Conservation (phyloP, 2,797 vertebrate species). For the Microchirus variegatus region DNA sequence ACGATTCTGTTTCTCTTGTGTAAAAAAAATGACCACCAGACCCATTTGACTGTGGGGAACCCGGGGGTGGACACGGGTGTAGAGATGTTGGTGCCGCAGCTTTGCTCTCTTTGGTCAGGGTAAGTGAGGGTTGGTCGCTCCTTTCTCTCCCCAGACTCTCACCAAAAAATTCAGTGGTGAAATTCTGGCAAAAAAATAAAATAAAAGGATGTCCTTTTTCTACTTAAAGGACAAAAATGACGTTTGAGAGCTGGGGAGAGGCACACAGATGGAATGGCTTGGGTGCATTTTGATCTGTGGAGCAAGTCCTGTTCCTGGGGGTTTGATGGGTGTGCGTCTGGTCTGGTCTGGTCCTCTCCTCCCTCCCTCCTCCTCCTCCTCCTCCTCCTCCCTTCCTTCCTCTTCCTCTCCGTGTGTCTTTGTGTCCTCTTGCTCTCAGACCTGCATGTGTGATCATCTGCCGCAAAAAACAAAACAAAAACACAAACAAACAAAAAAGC, state of each 20-base stretch:
- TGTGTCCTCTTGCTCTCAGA: conserved; percentile 72
- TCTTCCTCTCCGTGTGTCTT: conserved; percentile 72
- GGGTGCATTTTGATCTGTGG: conserved; percentile 79
- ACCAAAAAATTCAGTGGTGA: conserved; percentile 14
- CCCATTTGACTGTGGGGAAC: conserved; percentile 78
- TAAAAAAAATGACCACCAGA: conserved; percentile 80
- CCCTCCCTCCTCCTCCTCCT: conserved; percentile 1
- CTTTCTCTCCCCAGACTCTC: conserved; percentile 78
- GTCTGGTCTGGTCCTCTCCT: conserved; percentile 54
- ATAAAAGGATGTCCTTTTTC: conserved; percentile 1
- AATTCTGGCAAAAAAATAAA: conserved; percentile 17
- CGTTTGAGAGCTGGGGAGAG: conserved; percentile 73
- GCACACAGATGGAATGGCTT: conserved; percentile 77
- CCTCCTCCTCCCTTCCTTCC: conserved; percentile 1
- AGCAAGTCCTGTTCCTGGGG: conserved; percentile 68
- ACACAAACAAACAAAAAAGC: conserved; percentile 13
- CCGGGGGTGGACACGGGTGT: conserved; percentile 76
- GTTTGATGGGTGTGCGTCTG: conserved; percentile 70
- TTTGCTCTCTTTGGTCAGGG: conserved; percentile 79
- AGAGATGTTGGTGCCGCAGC: conserved; percentile 78
- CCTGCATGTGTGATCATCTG: conserved; percentile 76
- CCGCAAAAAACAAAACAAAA: conserved; percentile 31
- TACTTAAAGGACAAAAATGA: conserved; percentile 25
- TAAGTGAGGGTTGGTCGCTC: conserved; percentile 79
- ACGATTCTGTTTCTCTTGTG: conserved; percentile 80